Conservation (phyloP, 1,140 invertebrate genomes). For the Stegodyphus dumicola region DNA sequence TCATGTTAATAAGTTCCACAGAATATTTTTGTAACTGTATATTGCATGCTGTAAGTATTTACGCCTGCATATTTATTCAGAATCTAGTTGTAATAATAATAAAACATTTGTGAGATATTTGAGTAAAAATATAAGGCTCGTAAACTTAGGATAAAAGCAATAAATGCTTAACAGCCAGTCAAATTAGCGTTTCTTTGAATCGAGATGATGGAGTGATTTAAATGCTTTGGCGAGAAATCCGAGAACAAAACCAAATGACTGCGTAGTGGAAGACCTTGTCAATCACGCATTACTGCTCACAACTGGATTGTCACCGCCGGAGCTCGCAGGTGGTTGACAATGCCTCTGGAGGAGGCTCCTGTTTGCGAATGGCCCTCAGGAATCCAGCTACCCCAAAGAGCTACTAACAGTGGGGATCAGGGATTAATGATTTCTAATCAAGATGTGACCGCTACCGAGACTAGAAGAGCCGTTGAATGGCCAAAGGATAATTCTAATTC, state of each 20-base stretch:
- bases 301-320: slow-evolving; percentile 12
- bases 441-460: slow-evolving; percentile 7
- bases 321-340: background rate
- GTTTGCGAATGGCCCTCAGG: slow-evolving; percentile 3
- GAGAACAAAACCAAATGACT: background rate
- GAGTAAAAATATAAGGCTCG: background rate
- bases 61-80: too few relatives aligned
- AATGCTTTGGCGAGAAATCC: slow-evolving; percentile 19
- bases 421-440: background rate
- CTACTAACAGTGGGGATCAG: background rate
- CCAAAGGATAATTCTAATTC: slow-evolving; percentile 31
- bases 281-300: slow-evolving; percentile 29
- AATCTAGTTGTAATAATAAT: too few relatives aligned
- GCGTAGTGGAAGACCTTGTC: slow-evolving; percentile 39
- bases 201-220: slow-evolving; percentile 28
- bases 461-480: slow-evolving; percentile 17
- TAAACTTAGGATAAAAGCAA: slow-evolving; percentile 1
- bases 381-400: background rate
- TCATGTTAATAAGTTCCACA: too few relatives aligned
- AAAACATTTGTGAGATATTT: too few relatives aligned
- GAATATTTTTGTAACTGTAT: too few relatives aligned
- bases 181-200: slow-evolving; percentile 30
- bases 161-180: slow-evolving; percentile 45
- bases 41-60: too few relatives aligned
- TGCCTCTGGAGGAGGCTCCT: slow-evolving; percentile 29